Evolutionary conservation across 2,797 vertebrate species (phyloP), one percentile per base, ranked within the genome.

Genomic region (Poecilia gillii): DNA sequence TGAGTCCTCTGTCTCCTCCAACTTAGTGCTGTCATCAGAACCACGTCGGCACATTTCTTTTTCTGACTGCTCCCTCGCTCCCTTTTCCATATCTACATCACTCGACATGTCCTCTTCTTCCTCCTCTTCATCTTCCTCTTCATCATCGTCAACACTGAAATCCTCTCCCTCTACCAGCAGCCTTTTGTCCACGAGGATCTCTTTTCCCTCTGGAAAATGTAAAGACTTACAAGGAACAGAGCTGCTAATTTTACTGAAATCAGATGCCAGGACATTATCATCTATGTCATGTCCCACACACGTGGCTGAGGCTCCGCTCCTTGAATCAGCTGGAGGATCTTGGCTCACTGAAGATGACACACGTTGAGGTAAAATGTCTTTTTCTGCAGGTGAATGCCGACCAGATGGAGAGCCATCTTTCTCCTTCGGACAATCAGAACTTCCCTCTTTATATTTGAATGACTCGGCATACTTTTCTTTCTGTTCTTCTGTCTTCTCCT

Each of bases 51-150:
- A 93, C 41, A 87, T 92, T 85, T 98, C 97, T 90, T 99, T 99
- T 84, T 99, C 98, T 31, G 98, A 97, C 80, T 95, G 95, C 87
- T 99, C 98, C 86, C 95, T 97, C 71, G 98, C 97, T 1, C 98
- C 98, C 84, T 99, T 99, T 88, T 99, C 98, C 85, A 98, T 79
- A 90, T 99, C 98, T 0, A 97, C 95, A 91, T 99, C 98, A 84
- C 97, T 98, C 8, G 81, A 90, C 47, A 95, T 96, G 36, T 97
- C 97, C 53, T 96, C 91, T 46, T 94, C 95, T 11, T 94, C 93
- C 0, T 93, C 94, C 0, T 95, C 93, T 0, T 94, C 94, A 0
- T 94, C 93, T 0, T 94, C 94, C 0, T 94, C 94, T 16, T 95
- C 93, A 4, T 95, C 93, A 36, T 92, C 91, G 41, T 91, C 92